phyloP scores from a whole-genome alignment of 92 coral and sea anemone genomes.

The Scolanthus callimorphus region DNA sequence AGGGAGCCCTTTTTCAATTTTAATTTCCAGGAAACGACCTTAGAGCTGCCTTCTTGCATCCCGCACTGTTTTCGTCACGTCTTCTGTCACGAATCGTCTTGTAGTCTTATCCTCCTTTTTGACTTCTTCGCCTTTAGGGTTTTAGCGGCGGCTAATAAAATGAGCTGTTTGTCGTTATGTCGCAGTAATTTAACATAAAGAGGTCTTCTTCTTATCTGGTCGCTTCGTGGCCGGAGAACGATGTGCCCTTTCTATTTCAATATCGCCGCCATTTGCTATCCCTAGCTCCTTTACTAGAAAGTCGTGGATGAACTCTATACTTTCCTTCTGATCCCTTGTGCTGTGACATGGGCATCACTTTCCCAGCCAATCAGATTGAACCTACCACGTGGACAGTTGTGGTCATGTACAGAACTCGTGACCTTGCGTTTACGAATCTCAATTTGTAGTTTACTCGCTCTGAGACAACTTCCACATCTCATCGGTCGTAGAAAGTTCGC shows the following conservation, averaged over 20 bases:
- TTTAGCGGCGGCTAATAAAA: background rate
- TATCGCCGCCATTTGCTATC: background rate
- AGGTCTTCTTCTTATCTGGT: background rate
- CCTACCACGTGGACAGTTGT: too few species aligned
- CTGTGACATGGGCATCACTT: too few species aligned
- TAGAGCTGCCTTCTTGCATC: background rate
- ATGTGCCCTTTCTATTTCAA: background rate
- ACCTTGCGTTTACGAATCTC: too few species aligned
- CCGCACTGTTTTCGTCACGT: background rate
- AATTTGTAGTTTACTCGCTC: too few species aligned
- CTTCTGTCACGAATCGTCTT: background rate
- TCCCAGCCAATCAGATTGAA: too few species aligned
- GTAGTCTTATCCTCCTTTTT: background rate
- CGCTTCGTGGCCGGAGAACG: background rate
- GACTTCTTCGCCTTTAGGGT: background rate
- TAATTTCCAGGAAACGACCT: too few species aligned
- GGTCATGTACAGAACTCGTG: too few species aligned
- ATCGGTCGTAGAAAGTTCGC: too few species aligned
- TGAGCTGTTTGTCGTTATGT: background rate
- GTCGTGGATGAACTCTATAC: background rate
- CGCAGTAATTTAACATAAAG: background rate
- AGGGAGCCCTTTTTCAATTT: too few species aligned
- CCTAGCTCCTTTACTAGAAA: background rate
- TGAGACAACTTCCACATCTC: too few species aligned
- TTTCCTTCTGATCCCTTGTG: too few species aligned